These are phyloP conservation scores for Atherinomorus stipes DNA, from an alignment of 2,113 vertebrate species.

Conservation along the genomic window DNA sequence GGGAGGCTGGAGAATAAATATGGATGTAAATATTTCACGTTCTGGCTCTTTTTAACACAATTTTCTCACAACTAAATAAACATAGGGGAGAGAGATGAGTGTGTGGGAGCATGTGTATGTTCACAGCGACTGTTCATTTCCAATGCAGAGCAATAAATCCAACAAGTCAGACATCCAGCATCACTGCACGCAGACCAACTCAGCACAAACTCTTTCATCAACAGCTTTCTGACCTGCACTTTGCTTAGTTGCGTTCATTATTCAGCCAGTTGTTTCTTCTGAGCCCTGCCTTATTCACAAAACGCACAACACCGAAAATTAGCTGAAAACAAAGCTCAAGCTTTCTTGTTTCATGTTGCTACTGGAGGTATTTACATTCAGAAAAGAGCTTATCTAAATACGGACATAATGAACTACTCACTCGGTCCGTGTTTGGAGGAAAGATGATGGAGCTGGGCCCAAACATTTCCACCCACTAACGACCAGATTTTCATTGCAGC, in stretches of 20 bases:
- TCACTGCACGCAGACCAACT: constrained; percentile 28
- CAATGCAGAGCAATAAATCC: constrained; percentile 60
- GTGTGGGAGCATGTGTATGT: constrained; percentile 24
- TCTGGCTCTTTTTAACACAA: constrained; percentile 14
- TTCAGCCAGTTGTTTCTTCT: constrained; percentile 19
- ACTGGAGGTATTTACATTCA: constrained; percentile 1
- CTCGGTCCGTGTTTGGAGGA: constrained; percentile 59
- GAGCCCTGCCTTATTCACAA: constrained; percentile 2
- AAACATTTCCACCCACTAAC: constrained; percentile 72
- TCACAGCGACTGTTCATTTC: constrained; percentile 43
- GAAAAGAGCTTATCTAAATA: not conserved
- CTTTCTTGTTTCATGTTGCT: not conserved
- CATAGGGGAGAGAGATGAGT: constrained; percentile 6
- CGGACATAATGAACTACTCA: constrained; percentile 52
- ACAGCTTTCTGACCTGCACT: not conserved
- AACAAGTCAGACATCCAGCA: constrained; percentile 54
- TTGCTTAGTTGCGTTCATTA: not conserved
- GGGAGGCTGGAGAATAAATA: not conserved
- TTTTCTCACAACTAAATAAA: constrained; percentile 1
- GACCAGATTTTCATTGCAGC: constrained; percentile 78
- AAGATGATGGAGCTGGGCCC: constrained; percentile 54
- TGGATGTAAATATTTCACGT: not conserved
- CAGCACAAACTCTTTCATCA: not conserved
- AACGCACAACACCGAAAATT: constrained; percentile 39
- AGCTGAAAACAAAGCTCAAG: constrained; percentile 55